Base-by-base conservation (phyloP, 2,888 invertebrate genomes). In the Plemyria rubiginata region DNA sequence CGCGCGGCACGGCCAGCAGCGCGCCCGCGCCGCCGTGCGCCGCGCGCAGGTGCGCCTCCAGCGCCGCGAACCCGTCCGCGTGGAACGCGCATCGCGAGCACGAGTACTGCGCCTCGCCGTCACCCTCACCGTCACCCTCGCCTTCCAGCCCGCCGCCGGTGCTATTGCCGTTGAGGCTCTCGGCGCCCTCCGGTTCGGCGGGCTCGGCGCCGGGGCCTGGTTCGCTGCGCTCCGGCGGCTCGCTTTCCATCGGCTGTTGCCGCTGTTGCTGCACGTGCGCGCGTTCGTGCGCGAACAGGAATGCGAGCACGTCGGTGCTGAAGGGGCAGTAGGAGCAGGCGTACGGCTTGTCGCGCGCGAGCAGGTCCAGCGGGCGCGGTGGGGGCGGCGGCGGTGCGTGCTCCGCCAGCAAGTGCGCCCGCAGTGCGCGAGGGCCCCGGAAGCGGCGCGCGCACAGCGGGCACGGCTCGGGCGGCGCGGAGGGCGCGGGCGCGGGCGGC, bases 271-370 rank as follows among this genome's bases (percentile, higher is more conserved):
- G 93, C 13, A 90, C 88, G 86, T 98, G 98, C 46, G 97, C 96
- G 74, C 97, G 95, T 85, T 98, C 98, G 89, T 98, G 98, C 54
- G 98, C 96, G 86, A 97, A 98, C 73, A 98, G 93, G 79, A 98
- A 97, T 58, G 98, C 98, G 76, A 98, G 94, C 81, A 98, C 96
- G 70, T 97, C 96, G 41, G 98, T 98, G 48, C 97, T 96, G 85
- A 98, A 98, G 59, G 96, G 96, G 85, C 98, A 98, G 82, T 96
- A 95, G 48, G 97, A 96, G 89, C 98, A 98, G 70, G 97, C 96
- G 88, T 98, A 98, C 66, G 95, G 96, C 86, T 97, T 96, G 70
- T 95, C 84, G 4, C 91, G 80, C 62, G 90, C 82, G 32, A 92
- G 85, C 63, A 95, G 94, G 76, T 95, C 95, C 45, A 95, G 82